Conservation (phyloP, 1,140 invertebrate genomes). For the Calephelis nemesis region DNA sequence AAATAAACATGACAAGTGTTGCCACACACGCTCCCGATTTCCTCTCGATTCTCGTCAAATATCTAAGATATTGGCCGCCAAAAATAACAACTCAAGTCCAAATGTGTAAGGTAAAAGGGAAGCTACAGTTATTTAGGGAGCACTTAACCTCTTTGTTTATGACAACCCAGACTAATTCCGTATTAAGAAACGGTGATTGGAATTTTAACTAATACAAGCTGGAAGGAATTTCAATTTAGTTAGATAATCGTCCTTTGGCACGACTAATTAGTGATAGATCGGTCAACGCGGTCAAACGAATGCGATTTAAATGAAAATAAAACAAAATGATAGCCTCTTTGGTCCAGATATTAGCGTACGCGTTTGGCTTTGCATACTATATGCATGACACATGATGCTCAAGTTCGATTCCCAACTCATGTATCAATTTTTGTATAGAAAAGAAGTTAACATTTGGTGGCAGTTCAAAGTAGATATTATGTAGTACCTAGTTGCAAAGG, state of each 20-base stretch:
- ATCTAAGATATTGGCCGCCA: conserved; percentile 43
- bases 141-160: conserved; percentile 71
- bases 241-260: background rate
- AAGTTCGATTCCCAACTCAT: no score
- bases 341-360: no score
- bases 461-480: no score
- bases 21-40: conserved; percentile 36
- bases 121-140: conserved; percentile 56
- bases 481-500: no score
- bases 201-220: conserved; percentile 35
- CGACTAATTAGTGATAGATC: background rate
- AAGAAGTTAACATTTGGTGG: no score
- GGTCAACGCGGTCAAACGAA: no score
- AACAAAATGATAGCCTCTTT: no score
- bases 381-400: no score
- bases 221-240: conserved; percentile 16
- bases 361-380: no score
- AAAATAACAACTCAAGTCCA: conserved; percentile 50
- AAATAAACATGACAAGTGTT: conserved; percentile 42
- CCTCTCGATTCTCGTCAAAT: conserved; percentile 44
- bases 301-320: no score
- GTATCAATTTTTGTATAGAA: no score
- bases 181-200: conserved; percentile 49
- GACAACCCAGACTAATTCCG: conserved; percentile 51
- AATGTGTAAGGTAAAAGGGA: conserved; percentile 53